Percentiles rank a stretch among this genome's conserved stretches.
These are phyloP conservation scores for Ptychobarbus kaznakovi DNA, from an alignment of 2,797 vertebrate genomes.

Conservation along the genomic window DNA sequence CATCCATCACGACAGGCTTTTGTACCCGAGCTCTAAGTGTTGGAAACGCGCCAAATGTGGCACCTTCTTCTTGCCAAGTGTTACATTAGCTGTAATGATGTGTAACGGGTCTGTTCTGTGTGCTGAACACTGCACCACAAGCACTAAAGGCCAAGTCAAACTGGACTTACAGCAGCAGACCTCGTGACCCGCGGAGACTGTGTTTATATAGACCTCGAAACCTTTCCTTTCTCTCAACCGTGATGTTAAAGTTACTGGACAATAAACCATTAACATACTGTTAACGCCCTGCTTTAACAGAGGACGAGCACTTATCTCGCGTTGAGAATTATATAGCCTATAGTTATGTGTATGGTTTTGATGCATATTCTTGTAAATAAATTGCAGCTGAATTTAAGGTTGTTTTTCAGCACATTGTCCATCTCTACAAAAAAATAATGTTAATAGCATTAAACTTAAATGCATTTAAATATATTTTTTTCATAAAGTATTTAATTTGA, in stretches of 20 bases:
- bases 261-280: not conserved
- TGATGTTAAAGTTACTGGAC: not conserved
- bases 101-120: constrained; percentile 58
- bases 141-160: constrained; percentile 45
- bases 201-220: constrained; percentile 27
- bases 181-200: constrained; percentile 5
- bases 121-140: constrained; percentile 47
- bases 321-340: not conserved
- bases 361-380: not conserved
- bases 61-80: constrained; percentile 60
- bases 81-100: constrained; percentile 65
- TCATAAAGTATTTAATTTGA: not conserved
- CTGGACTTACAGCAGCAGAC: constrained; percentile 52
- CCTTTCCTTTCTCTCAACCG: not conserved
- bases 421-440: not conserved
- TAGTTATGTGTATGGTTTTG: not conserved
- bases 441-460: not conserved
- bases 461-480: not conserved
- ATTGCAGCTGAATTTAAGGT: not conserved
- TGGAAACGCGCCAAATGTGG: constrained; percentile 57
- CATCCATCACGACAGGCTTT: constrained; percentile 12
- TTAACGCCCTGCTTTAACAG: constrained; percentile 6
- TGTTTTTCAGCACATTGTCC: not conserved
- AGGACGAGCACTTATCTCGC: no score
- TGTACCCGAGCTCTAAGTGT: constrained; percentile 40